Base-by-base conservation (phyloP, 2,797 vertebrate genomes). In the Sebastes variabilis region DNA sequence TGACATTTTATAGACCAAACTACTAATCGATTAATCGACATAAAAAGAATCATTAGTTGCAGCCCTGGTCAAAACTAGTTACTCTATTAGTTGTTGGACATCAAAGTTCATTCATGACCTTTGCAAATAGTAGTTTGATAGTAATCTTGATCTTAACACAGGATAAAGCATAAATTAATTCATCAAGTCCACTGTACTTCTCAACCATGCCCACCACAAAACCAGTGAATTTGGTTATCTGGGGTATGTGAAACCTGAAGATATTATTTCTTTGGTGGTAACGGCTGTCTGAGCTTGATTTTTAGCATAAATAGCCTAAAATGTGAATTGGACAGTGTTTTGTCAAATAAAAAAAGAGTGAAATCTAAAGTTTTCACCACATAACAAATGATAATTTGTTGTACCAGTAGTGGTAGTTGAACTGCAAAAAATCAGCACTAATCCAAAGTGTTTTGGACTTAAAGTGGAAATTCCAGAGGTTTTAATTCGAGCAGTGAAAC, bases 401-500 rank as follows among this genome's bases (percentile, higher is more conserved):
- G n/a, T 7, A 8, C 11, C 2, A 2, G 20, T 20, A 16, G 11
- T 30, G 18, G 8, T 71, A 12, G 32, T 54, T 38, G 2, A 58
- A 36, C 16, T 49, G 18, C 7, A 58, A 36, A 36, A 42, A 69
- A 58, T 49, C 30, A 24, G 27, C 67, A 62, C 52, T 25, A 25
- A 46, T 38, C 16, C 8, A 8, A 55, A 69, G 80, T 27, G n/a
- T 32, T n/a, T 59, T 49, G 14, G n/a, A 38, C 38, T 29, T 34
- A 42, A 80, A 49, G 60, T 16, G 54, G n/a, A 72, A 65, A 75
- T 79, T 67, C 27, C 72, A 60, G 68, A 36, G 76, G 34, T 46
- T 76, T 82, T 34, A 36, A 71, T 68, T 60, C 0, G 1, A 79
- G 62, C 64, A 14, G 34, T 79, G 54, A 69, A 61, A 67, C 30